phyloP scores from a whole-genome alignment of 2,113 vertebrate genomes.

The Seriola aureovittata region DNA sequence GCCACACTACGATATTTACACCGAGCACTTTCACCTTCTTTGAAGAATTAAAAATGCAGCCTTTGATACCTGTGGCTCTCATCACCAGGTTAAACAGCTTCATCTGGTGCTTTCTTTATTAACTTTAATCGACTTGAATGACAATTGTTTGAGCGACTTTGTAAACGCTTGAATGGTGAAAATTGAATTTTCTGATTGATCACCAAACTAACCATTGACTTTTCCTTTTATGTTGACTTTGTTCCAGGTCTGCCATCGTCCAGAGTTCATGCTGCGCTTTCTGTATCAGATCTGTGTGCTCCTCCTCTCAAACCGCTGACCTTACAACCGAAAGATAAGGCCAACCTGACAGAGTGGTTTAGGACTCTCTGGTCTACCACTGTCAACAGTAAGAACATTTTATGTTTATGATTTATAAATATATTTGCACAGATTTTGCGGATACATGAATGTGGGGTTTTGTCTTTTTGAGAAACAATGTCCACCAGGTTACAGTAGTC shows the following conservation, averaged over 20 bases:
- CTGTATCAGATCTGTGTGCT: conserved; percentile 70
- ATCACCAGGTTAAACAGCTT: not conserved
- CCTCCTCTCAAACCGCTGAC: conserved; percentile 75
- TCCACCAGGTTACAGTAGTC: not conserved
- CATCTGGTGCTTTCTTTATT: not conserved
- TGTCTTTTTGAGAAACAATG: not conserved
- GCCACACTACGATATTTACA: too few relatives aligned
- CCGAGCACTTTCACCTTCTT: too few relatives aligned
- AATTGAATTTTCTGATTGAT: not conserved
- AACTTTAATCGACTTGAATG: not conserved
- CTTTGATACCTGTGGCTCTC: too few relatives aligned
- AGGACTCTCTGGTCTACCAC: conserved; percentile 72
- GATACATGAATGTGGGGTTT: not conserved
- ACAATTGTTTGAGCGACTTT: not conserved
- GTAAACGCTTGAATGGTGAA: too few relatives aligned
- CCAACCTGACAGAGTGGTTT: conserved; percentile 78
- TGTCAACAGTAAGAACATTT: conserved; percentile 49
- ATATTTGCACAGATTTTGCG: not conserved
- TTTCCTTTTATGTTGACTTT: not conserved
- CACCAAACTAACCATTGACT: not conserved
- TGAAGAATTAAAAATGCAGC: too few relatives aligned
- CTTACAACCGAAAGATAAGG: conserved; percentile 74
- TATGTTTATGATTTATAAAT: not conserved
- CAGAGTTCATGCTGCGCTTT: conserved; percentile 34
- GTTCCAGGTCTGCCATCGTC: conserved; percentile 63